Percentiles rank a stretch among this genome's conserved stretches.
phyloP scores from a whole-genome alignment of 2,113 vertebrate species.

The Strigops habroptila region DNA sequence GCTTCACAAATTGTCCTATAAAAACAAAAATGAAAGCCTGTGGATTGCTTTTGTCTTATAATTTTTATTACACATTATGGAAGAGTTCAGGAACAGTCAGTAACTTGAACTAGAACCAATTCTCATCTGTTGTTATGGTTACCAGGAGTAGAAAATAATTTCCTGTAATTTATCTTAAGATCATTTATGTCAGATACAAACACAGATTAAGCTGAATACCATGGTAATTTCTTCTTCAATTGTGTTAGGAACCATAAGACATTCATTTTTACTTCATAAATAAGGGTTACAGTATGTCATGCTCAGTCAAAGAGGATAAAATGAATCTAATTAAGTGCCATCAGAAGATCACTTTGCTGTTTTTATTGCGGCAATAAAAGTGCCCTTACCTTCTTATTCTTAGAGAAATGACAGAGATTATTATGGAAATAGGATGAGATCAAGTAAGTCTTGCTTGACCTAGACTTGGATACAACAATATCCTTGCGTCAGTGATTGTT shows the following conservation, averaged over 20 bases:
- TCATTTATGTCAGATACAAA: slow-evolving; percentile 71
- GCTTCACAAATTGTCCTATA: neutral
- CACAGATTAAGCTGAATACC: slow-evolving; percentile 72
- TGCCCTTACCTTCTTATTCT: slow-evolving; percentile 70
- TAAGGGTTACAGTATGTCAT: slow-evolving; percentile 69
- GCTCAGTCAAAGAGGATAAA: slow-evolving; percentile 69
- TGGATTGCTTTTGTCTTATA: neutral
- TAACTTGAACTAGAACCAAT: slow-evolving; percentile 55
- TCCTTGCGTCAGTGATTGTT: neutral
- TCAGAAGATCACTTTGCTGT: slow-evolving; percentile 70
- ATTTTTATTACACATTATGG: slow-evolving; percentile 23
- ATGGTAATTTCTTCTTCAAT: slow-evolving; percentile 65
- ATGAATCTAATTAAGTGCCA: slow-evolving; percentile 72
- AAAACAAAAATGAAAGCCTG: neutral
- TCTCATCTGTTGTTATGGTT: slow-evolving; percentile 76
- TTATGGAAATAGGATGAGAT: slow-evolving; percentile 62
- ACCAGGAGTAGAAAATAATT: slow-evolving; percentile 75
- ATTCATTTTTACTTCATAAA: slow-evolving; percentile 71
- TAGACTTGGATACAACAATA: slow-evolving; percentile 48
- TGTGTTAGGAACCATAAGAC: slow-evolving; percentile 64
- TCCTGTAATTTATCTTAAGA: slow-evolving; percentile 78
- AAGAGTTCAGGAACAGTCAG: slow-evolving; percentile 46
- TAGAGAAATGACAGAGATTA: slow-evolving; percentile 69
- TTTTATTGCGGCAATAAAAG: slow-evolving; percentile 69
- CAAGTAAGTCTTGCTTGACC: slow-evolving; percentile 60